Evolutionary conservation across 2,797 vertebrate genomes (phyloP).

Genomic region (Thaleichthys pacificus): DNA sequence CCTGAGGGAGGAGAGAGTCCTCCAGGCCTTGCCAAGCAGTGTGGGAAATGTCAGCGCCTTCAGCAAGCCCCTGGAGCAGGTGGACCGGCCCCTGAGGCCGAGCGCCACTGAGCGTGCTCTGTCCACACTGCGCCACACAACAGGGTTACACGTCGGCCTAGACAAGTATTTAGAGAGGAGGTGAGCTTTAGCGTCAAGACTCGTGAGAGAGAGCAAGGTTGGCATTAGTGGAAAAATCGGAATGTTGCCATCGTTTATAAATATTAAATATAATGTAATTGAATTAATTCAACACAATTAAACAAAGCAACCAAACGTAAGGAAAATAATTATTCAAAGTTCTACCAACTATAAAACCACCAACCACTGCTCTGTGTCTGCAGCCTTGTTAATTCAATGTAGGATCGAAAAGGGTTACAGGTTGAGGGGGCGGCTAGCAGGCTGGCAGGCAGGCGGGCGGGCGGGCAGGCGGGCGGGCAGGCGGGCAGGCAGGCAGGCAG

Average conservation of each 20-base stretch:
- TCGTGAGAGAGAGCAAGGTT: conserved; percentile 7
- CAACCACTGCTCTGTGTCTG: too few species aligned
- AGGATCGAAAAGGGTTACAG: conserved; percentile 13
- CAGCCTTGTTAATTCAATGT: too few species aligned
- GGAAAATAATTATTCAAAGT: not conserved
- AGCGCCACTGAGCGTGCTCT: conserved; percentile 34
- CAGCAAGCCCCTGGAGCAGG: conserved; percentile 59
- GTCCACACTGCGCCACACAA: conserved; percentile 36
- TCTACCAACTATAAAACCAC: not conserved
- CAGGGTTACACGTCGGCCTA: conserved; percentile 22
- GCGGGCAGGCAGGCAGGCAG: conserved; percentile 41
- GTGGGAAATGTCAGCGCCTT: conserved; percentile 63
- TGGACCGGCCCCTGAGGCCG: conserved; percentile 32
- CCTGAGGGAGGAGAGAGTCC: conserved; percentile 37
- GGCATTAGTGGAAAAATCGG: not conserved
- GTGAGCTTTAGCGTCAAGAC: conserved; percentile 15
- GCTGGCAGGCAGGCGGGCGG: conserved; percentile 26
- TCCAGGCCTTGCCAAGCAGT: conserved; percentile 33
- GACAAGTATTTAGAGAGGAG: conserved; percentile 29
- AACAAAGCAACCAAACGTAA: too few species aligned
- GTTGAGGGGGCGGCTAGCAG: conserved; percentile 43
- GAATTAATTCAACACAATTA: too few species aligned
- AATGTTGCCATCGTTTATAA: too few species aligned
- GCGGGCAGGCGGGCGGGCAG: conserved; percentile 41
- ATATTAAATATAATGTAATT: too few species aligned